These are phyloP conservation scores for Hipposideros armiger DNA, from an alignment of 2,113 vertebrate genomes.

Conservation along the genomic window DNA sequence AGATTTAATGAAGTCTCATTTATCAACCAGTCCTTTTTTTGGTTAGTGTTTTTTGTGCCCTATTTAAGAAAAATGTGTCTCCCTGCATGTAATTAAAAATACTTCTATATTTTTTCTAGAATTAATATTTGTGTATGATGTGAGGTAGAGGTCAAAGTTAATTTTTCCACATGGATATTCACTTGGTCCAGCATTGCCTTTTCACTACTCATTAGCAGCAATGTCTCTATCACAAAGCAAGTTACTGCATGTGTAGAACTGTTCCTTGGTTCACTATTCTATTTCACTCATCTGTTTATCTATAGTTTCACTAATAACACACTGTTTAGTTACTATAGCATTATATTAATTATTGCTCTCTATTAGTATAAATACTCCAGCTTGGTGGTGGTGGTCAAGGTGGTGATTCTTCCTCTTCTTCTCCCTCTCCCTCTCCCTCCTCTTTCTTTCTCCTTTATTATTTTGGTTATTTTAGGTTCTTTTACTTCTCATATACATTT, in stretches of 20 bases:
- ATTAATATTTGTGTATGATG: not conserved
- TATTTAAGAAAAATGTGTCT: not conserved
- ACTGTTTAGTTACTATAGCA: not conserved
- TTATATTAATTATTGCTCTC: not conserved
- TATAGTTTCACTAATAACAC: not conserved
- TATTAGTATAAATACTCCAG: not conserved
- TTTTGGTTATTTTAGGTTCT: not conserved
- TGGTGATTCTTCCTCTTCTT: not conserved
- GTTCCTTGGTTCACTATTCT: not conserved
- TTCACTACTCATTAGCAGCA: not conserved
- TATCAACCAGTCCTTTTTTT: not conserved
- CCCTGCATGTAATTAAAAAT: not conserved
- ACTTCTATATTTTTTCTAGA: not conserved
- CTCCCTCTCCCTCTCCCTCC: not conserved
- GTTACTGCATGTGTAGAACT: not conserved
- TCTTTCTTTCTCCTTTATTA: not conserved
- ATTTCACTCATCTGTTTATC: not conserved
- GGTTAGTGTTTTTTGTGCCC: not conserved
- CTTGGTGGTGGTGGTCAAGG: not conserved
- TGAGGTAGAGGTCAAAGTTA: not conserved
- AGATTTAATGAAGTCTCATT: not conserved
- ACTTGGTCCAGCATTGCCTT: not conserved
- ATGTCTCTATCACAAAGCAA: not conserved
- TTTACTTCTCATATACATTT: not conserved
- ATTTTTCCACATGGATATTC: slow-evolving; percentile 3